Conservation (phyloP, 2,797 vertebrate genomes). For the Diplodus puntazzo region DNA sequence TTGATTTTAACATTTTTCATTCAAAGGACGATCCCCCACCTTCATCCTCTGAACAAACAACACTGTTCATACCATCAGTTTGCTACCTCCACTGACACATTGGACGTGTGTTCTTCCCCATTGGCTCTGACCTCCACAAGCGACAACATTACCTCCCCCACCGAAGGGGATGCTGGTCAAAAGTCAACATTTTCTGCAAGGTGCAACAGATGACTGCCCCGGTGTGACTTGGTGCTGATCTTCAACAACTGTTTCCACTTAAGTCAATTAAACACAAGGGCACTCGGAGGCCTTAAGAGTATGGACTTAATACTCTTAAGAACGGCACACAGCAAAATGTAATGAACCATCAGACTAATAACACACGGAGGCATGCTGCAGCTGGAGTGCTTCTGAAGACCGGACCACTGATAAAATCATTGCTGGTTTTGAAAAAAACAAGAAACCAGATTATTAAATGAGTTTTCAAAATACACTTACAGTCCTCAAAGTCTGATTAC, state of each 20-base stretch:
- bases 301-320: neutral
- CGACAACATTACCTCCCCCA: neutral
- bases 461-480: neutral
- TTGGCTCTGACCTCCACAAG: neutral
- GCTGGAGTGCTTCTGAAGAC: neutral
- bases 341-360: conserved; percentile 2
- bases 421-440: neutral
- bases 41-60: neutral
- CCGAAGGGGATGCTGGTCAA: neutral
- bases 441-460: neutral
- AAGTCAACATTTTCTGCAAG: neutral
- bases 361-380: neutral
- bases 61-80: neutral
- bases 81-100: neutral
- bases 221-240: conserved; percentile 11
- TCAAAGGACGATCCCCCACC: neutral
- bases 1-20: neutral
- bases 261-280: conserved; percentile 15
- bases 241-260: conserved; percentile 16
- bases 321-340: neutral
- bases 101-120: neutral
- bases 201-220: neutral
- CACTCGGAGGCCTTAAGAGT: neutral
- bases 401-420: neutral
- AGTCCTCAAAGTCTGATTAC: neutral